Evolutionary conservation across 2,888 invertebrate species (phyloP).

Genomic region (Itoplectis maculator): DNA sequence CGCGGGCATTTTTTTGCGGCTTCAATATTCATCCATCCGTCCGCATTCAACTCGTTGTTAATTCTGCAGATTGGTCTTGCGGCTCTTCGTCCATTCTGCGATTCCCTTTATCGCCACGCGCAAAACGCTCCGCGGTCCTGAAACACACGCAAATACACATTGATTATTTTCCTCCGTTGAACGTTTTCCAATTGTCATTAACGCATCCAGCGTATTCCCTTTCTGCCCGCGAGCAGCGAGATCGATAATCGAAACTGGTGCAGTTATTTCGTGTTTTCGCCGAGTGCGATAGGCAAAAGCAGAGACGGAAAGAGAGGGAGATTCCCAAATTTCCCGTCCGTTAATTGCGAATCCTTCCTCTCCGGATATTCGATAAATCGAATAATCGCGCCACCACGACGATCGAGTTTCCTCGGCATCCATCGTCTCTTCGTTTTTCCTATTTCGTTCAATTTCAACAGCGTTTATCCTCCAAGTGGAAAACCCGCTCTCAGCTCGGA

Average conservation of each 20-base stretch:
- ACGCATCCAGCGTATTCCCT: background rate
- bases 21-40: background rate
- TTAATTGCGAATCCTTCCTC: conserved; percentile 31
- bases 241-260: conserved; percentile 10
- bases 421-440: conserved; percentile 2
- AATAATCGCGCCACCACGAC: conserved; percentile 35
- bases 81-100: conserved; percentile 8
- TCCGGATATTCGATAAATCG: conserved; percentile 50
- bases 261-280: conserved; percentile 14
- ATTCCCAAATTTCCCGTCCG: conserved; percentile 26
- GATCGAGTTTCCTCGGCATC: background rate
- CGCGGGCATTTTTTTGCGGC: background rate
- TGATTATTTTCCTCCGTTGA: conserved; percentile 16
- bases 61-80: background rate
- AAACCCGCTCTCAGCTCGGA: conserved; percentile 4
- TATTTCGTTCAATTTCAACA: conserved; percentile 1
- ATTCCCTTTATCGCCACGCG: conserved; percentile 19
- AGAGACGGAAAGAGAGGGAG: background rate
- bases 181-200: conserved; percentile 35
- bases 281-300: too few relatives aligned
- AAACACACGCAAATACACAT: background rate
- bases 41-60: conserved; percentile 3
- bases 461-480: conserved; percentile 14
- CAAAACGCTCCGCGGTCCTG: background rate
- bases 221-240: background rate